phyloP scores from a whole-genome alignment of 2,888 invertebrate species.

The Watsonalla binaria region DNA sequence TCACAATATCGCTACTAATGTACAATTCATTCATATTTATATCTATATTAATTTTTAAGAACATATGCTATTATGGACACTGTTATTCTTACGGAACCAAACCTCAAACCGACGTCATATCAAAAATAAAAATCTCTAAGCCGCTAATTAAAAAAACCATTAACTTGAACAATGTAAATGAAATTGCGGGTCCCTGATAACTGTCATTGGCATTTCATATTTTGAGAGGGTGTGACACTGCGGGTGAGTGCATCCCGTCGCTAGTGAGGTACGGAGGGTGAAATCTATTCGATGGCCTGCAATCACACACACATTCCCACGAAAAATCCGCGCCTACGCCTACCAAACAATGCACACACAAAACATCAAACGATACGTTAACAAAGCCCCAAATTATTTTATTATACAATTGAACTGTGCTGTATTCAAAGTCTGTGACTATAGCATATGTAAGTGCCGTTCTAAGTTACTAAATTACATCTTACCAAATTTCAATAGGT shows the following conservation, averaged over 20 bases:
- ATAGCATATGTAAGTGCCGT: not conserved
- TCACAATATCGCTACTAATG: no score
- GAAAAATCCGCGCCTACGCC: constrained; percentile 18
- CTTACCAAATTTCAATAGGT: not conserved
- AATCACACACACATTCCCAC: constrained; percentile 22
- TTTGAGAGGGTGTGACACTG: constrained; percentile 31
- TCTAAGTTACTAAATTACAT: not conserved
- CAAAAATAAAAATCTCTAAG: constrained; percentile 6
- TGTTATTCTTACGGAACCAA: not conserved
- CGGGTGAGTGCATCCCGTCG: constrained; percentile 15
- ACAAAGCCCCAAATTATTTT: not conserved
- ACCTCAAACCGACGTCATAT: constrained; percentile 5
- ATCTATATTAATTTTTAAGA: no score
- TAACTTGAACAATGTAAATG: constrained; percentile 22
- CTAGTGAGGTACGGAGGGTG: not conserved
- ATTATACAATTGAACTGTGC: not conserved
- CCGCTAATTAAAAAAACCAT: constrained; percentile 22
- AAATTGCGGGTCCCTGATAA: constrained; percentile 30
- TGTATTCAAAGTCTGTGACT: not conserved
- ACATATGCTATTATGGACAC: not conserved
- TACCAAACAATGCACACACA: constrained; percentile 18
- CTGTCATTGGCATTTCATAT: constrained; percentile 28
- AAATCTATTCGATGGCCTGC: not conserved
- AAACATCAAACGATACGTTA: not conserved
- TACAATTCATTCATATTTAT: no score